Evolutionary conservation across 1,140 invertebrate species (phyloP).

Genomic region (Lethrus apterus): DNA sequence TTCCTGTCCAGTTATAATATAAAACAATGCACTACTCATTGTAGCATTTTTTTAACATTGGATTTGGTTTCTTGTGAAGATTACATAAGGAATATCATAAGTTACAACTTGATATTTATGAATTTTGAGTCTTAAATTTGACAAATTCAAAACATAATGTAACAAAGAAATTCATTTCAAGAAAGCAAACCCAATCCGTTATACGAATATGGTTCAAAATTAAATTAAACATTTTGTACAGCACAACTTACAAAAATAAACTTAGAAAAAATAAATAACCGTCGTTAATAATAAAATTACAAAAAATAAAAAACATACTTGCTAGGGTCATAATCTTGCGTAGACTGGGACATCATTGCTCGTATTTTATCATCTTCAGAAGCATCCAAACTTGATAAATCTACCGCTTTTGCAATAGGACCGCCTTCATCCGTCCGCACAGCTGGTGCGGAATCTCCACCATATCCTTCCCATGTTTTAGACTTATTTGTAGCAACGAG

Average conservation of each 20-base stretch:
- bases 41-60: no score
- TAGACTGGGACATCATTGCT: constrained; percentile 94
- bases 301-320: constrained; percentile 72
- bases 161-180: no score
- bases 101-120: no score
- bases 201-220: constrained; percentile 3
- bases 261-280: constrained; percentile 3
- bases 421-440: constrained; percentile 49
- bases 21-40: no score
- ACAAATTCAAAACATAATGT: no score
- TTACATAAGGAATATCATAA: no score
- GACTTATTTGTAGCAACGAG: constrained; percentile 65
- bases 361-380: constrained; percentile 96
- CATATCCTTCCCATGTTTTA: constrained; percentile 57
- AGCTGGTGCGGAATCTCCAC: constrained; percentile 38
- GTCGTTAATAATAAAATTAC: no score
- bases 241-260: constrained; percentile 1
- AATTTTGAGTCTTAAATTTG: no score
- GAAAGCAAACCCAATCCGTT: background rate
- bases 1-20: no score
- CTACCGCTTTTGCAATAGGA: constrained; percentile 53
- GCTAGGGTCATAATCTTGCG: constrained; percentile 91
- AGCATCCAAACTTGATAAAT: constrained; percentile 82
- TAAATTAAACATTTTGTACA: constrained; percentile 2
- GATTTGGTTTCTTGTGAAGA: no score